Conservation (phyloP, 2,888 invertebrate species). For the Megalurothrips usitatus region DNA sequence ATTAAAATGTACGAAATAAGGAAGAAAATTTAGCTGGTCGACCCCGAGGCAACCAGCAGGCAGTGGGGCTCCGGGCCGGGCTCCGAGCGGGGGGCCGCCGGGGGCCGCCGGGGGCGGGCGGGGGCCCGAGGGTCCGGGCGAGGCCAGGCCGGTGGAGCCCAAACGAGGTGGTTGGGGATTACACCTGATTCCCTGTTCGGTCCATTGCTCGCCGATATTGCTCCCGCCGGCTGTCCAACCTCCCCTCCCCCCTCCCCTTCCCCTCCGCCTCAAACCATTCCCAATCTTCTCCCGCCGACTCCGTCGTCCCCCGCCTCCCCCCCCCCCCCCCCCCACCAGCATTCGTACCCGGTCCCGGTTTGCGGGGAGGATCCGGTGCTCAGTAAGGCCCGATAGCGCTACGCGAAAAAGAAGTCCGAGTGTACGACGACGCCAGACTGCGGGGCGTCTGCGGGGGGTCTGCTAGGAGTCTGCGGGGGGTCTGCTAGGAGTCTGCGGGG, state of each 20-base stretch:
- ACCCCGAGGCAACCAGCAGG: not conserved
- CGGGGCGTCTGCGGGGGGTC: too few species aligned
- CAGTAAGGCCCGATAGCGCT: too few species aligned
- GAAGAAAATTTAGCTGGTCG: not conserved
- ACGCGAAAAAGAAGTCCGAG: too few species aligned
- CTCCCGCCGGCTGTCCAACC: constrained; percentile 20
- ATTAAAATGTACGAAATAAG: constrained; percentile 27
- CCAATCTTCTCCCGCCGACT: not conserved
- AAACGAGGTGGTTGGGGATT: constrained; percentile 26
- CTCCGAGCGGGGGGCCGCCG: too few species aligned
- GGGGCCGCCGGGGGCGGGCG: not conserved
- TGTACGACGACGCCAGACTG: too few species aligned
- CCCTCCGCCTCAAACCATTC: not conserved
- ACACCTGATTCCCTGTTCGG: constrained; percentile 25
- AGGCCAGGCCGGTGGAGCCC: not conserved
- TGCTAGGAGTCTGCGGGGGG: too few species aligned
- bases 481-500: too few species aligned
- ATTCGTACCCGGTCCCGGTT: not conserved
- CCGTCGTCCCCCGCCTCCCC: not conserved
- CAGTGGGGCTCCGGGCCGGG: not conserved
- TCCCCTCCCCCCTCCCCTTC: not conserved
- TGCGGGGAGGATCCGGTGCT: not conserved
- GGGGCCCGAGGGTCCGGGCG: not conserved
- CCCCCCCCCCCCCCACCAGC: not conserved
- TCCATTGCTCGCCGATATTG: constrained; percentile 26